Conservation (phyloP, 2,888 invertebrate genomes). For the Leistus spinibarbis region DNA sequence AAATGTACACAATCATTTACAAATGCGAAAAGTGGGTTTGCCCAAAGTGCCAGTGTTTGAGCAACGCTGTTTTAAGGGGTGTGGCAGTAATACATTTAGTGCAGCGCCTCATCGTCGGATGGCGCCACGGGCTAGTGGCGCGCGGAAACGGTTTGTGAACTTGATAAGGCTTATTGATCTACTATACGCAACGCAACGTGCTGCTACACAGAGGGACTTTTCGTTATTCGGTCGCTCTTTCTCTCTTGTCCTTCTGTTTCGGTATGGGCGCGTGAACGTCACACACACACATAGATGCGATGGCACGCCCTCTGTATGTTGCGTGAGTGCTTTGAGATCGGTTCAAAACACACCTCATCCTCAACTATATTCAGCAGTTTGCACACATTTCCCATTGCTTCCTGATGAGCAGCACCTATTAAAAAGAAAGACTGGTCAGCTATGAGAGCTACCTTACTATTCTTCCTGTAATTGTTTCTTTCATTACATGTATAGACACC, state of each 20-base stretch:
- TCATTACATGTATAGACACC: too few species aligned
- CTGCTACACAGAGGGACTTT: conserved; percentile 19
- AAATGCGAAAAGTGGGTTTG: conserved; percentile 23
- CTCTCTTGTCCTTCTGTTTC: not conserved
- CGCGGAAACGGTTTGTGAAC: conserved; percentile 37
- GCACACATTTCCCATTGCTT: not conserved
- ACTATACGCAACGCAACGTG: conserved; percentile 31
- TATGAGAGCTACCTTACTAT: too few species aligned
- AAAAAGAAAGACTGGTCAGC: too few species aligned
- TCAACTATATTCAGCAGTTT: not conserved
- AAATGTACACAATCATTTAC: not conserved
- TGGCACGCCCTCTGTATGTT: too few species aligned
- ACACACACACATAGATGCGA: not conserved
- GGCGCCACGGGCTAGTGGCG: conserved; percentile 7
- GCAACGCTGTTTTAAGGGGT: conserved; percentile 33
- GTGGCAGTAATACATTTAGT: conserved; percentile 30
- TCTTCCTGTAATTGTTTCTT: too few species aligned
- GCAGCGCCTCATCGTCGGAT: conserved; percentile 13
- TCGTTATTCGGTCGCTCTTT: too few species aligned
- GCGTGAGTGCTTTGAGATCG: not conserved
- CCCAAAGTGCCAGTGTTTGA: conserved; percentile 19
- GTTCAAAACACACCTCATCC: not conserved
- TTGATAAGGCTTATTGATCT: conserved; percentile 47
- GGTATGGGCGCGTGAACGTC: not conserved
- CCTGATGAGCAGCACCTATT: not conserved